Percentiles rank a stretch among this genome's conserved stretches.
Evolutionary conservation across 2,888 invertebrate species (phyloP).

Genomic region (Platynereis dumerilii): DNA sequence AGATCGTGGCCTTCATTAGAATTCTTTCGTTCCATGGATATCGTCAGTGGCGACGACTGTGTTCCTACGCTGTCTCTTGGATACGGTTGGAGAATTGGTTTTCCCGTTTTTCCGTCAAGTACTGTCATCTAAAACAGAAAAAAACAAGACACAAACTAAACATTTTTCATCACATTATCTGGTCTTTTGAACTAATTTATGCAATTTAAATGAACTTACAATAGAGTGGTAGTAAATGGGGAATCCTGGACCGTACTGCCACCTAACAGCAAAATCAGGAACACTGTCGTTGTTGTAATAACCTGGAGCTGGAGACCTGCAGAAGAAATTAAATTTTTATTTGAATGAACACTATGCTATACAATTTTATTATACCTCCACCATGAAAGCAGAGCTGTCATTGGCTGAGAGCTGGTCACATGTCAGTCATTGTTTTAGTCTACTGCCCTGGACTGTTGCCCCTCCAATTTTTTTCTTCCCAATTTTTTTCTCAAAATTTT

Average conservation of each 20-base stretch:
- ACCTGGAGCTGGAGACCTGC: constrained; percentile 77
- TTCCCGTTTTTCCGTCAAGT: constrained; percentile 71
- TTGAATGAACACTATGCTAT: too few species aligned
- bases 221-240: constrained; percentile 78
- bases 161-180: too few species aligned
- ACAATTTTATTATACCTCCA: too few species aligned
- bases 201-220: constrained; percentile 63
- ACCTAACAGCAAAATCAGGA: constrained; percentile 81
- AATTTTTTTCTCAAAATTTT: too few species aligned
- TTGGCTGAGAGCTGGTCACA: too few species aligned
- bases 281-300: constrained; percentile 79
- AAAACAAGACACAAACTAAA: too few species aligned
- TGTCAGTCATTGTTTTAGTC: too few species aligned
- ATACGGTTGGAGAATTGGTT: constrained; percentile 68
- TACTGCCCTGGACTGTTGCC: too few species aligned
- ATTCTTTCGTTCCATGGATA: constrained; percentile 51
- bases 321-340: not conserved
- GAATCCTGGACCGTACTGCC: constrained; percentile 74
- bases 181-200: too few species aligned
- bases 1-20: constrained; percentile 73
- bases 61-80: constrained; percentile 71
- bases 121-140: constrained; percentile 65
- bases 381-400: not conserved
- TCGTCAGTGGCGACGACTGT: constrained; percentile 61
- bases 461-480: too few species aligned